These are phyloP conservation scores for Pollenia griseotomentosa DNA, from an alignment of 2,888 invertebrate species.

Conservation along the genomic window DNA sequence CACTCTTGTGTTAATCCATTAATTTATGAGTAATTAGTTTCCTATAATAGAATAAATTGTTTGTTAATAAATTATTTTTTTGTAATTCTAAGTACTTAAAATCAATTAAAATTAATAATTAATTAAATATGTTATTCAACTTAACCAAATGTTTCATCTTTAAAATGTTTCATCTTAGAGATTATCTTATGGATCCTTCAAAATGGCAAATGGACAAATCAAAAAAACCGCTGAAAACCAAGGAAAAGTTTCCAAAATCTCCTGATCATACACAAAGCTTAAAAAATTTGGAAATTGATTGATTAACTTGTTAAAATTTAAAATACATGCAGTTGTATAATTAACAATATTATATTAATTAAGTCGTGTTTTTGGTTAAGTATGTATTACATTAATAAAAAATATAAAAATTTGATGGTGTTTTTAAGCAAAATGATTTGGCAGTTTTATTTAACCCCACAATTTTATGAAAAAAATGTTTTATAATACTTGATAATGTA, in stretches of 20 bases:
- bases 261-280: conserved; percentile 69
- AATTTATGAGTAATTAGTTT: no score
- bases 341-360: conserved; percentile 1
- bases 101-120: no score
- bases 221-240: conserved; percentile 73
- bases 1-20: no score
- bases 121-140: no score
- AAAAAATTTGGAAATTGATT: conserved; percentile 79
- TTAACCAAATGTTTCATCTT: no score
- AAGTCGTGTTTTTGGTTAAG: background rate
- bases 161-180: conserved; percentile 80
- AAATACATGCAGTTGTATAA: background rate
- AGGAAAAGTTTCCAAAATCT: background rate
- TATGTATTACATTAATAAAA: conserved; percentile 8
- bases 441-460: conserved; percentile 2
- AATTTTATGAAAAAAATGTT: background rate
- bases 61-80: no score
- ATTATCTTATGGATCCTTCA: conserved; percentile 86
- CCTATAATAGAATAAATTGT: no score
- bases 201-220: conserved; percentile 85
- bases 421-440: background rate
- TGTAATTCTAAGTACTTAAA: no score
- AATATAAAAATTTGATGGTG: background rate
- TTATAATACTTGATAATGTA: background rate
- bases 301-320: background rate